These are phyloP conservation scores for Procavia capensis DNA, from an alignment of 2,113 vertebrate genomes.

Conservation along the genomic window DNA sequence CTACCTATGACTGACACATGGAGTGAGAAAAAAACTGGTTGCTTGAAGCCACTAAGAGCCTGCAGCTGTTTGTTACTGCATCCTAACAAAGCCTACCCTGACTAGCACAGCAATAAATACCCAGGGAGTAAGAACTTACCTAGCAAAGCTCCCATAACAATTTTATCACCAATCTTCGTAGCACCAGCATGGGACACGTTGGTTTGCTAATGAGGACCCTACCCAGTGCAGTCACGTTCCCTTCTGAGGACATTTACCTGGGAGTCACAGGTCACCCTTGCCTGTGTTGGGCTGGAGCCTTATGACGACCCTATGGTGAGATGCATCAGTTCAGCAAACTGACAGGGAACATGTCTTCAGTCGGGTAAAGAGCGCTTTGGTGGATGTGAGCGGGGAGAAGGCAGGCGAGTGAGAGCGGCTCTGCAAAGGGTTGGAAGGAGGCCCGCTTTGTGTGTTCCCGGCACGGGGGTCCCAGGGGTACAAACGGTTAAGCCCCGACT, in stretches of 20 bases:
- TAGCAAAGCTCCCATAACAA: neutral
- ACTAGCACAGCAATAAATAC: neutral
- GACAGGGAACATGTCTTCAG: neutral
- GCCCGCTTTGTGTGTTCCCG: neutral
- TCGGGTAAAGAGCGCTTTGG: neutral
- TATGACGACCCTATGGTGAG: neutral
- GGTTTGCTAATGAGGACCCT: neutral
- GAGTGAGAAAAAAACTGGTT: neutral
- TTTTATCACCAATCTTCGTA: neutral
- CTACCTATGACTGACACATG: neutral
- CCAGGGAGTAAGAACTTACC: neutral
- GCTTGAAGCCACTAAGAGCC: neutral
- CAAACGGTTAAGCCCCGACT: too few relatives aligned
- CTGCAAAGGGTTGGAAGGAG: neutral
- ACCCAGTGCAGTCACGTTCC: neutral
- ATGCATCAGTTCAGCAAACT: neutral
- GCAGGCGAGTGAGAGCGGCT: neutral
- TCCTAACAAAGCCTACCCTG: slow-evolving; percentile 21
- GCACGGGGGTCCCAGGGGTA: too few relatives aligned
- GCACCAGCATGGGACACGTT: neutral
- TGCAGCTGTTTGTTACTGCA: neutral
- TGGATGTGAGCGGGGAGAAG: neutral
- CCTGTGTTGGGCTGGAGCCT: neutral
- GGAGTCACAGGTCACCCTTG: neutral
- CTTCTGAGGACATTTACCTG: neutral